A percentile compares a stretch with the other conserved stretches of the same genome.
These are phyloP conservation scores for Hippocampus barbouri DNA, from an alignment of 2,113 vertebrate genomes.

Conservation along the genomic window DNA sequence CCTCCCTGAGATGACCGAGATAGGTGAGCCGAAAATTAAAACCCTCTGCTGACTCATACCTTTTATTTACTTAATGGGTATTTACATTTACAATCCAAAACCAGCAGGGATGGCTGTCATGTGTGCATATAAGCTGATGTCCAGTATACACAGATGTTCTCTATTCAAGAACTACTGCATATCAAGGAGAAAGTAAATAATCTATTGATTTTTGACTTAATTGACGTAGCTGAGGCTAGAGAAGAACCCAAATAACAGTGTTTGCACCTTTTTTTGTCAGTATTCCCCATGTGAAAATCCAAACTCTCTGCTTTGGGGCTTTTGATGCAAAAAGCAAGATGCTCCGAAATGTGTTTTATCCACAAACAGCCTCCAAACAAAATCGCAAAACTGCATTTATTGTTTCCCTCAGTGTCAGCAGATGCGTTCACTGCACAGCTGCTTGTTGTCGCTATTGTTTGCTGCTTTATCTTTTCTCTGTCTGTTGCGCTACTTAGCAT, in stretches of 20 bases:
- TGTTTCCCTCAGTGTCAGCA: neutral
- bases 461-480: constrained; percentile 13
- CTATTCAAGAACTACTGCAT: neutral
- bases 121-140: neutral
- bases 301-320: neutral
- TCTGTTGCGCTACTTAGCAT: constrained; percentile 29
- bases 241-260: neutral
- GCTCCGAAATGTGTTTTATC: neutral
- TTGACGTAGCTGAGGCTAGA: neutral
- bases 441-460: constrained; percentile 23
- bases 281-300: neutral
- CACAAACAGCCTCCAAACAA: neutral
- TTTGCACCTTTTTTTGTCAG: neutral
- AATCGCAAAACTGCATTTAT: neutral
- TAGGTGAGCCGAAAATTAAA: neutral
- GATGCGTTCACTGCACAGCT: constrained; percentile 1
- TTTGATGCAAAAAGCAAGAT: neutral
- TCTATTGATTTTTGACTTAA: neutral
- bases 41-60: neutral
- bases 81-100: neutral
- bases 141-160: neutral
- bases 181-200: neutral
- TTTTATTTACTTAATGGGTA: neutral
- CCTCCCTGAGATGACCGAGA: neutral
- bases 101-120: neutral